These are phyloP conservation scores for Anoura caudifer DNA, from an alignment of 2,113 vertebrate species.

Conservation along the genomic window DNA sequence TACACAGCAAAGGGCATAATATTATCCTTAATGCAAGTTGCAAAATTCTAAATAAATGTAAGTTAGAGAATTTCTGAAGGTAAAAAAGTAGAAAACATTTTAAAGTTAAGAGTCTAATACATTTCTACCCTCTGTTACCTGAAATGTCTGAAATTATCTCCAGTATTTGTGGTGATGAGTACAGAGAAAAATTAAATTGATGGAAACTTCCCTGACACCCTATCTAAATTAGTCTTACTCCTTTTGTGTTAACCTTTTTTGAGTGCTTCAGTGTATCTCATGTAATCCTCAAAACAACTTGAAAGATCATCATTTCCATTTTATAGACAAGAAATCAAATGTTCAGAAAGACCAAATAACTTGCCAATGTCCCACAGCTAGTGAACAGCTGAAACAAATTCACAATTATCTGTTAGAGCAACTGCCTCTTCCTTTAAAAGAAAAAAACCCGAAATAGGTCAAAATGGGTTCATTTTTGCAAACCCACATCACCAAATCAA, in stretches of 20 bases:
- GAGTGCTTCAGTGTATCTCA: not conserved
- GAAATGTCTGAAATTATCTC: slow-evolving; percentile 19
- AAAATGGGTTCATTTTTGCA: not conserved
- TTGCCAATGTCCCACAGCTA: not conserved
- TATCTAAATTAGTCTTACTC: not conserved
- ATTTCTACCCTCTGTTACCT: not conserved
- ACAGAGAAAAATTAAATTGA: not conserved
- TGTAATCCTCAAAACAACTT: slow-evolving; percentile 1
- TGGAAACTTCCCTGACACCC: not conserved
- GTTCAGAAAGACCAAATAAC: slow-evolving; percentile 16
- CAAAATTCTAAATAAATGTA: slow-evolving; percentile 19
- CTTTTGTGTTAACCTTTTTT: not conserved
- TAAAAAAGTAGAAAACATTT: not conserved
- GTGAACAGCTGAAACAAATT: not conserved
- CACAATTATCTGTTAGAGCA: not conserved
- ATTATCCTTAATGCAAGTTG: not conserved
- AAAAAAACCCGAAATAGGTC: not conserved
- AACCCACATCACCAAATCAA: not conserved
- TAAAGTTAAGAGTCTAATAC: not conserved
- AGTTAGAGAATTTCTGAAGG: not conserved
- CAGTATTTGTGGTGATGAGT: not conserved
- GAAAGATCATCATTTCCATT: slow-evolving; percentile 5
- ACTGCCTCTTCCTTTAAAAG: not conserved
- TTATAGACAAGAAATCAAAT: not conserved
- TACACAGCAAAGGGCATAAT: not conserved